Percentiles rank a stretch among this genome's conserved stretches.
phyloP scores from a whole-genome alignment of 2,797 vertebrate genomes.

The Hydrolagus colliei region DNA sequence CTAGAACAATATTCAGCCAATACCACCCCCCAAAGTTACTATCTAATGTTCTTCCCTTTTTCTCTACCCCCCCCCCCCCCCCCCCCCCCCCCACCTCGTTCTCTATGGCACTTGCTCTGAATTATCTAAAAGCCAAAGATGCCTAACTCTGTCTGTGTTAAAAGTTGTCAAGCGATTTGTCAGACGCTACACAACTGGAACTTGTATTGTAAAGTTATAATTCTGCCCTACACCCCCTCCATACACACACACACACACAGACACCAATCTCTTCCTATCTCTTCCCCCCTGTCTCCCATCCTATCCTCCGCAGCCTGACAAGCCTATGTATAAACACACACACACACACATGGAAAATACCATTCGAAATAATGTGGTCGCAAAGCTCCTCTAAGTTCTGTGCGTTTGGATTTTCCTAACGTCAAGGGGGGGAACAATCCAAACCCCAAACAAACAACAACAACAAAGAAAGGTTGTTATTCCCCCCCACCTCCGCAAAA shows the following conservation, averaged over 20 bases:
- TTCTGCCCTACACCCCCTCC: conserved; percentile 35
- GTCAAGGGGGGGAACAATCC: conserved; percentile 22
- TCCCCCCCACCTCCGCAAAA: background rate
- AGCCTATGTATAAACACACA: background rate
- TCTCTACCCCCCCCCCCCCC: too few species aligned
- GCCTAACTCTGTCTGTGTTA: too few species aligned
- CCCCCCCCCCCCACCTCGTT: too few species aligned
- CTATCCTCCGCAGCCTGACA: background rate
- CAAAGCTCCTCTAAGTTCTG: conserved; percentile 2
- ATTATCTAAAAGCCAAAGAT: too few species aligned
- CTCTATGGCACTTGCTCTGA: too few species aligned
- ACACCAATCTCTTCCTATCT: background rate
- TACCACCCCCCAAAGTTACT: too few species aligned
- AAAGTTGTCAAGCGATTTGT: too few species aligned
- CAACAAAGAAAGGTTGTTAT: too few species aligned
- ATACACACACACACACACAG: background rate
- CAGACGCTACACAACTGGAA: background rate
- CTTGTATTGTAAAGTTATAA: conserved; percentile 44
- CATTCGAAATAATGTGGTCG: background rate
- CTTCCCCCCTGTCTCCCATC: too few species aligned
- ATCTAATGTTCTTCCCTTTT: too few species aligned
- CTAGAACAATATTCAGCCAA: too few species aligned
- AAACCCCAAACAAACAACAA: conserved; percentile 18
- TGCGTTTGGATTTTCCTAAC: conserved; percentile 7
- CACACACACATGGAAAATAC: background rate